These are phyloP conservation scores for Palaemon carinicauda DNA, from an alignment of 1,140 invertebrate genomes.

Conservation along the genomic window DNA sequence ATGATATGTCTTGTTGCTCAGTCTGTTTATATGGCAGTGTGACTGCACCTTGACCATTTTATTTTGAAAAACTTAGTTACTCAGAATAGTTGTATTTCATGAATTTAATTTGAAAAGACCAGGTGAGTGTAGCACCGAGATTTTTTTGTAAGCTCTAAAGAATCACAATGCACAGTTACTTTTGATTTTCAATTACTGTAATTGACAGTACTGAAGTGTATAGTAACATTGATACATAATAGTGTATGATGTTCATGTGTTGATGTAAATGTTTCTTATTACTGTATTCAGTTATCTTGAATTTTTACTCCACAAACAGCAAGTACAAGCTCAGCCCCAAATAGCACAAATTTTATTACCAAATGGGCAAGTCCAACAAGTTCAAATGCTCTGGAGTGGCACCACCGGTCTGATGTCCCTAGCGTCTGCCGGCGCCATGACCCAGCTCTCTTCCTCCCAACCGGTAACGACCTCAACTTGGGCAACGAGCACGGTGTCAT, in stretches of 20 bases:
- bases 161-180: too few species aligned
- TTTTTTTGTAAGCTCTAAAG: too few species aligned
- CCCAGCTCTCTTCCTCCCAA: slow-evolving; percentile 42
- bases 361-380: slow-evolving; percentile 86
- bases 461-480: slow-evolving; percentile 61
- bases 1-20: too few species aligned
- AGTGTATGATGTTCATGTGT: background rate
- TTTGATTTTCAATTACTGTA: too few species aligned
- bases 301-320: slow-evolving; percentile 33
- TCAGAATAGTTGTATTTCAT: too few species aligned
- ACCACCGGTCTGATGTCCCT: slow-evolving; percentile 53
- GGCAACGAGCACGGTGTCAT: slow-evolving; percentile 60
- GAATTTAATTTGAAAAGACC: too few species aligned
- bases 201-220: too few species aligned
- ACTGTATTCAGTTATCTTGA: too few species aligned
- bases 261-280: background rate
- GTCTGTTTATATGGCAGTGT: too few species aligned
- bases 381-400: slow-evolving; percentile 73
- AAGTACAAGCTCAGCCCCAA: slow-evolving; percentile 70
- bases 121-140: too few species aligned
- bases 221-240: background rate
- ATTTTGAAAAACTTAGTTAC: too few species aligned
- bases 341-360: slow-evolving; percentile 87
- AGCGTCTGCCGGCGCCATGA: slow-evolving; percentile 30
- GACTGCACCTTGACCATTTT: too few species aligned